Evolutionary conservation across 2,113 vertebrate species (phyloP).

Genomic region (Tetrax tetrax): DNA sequence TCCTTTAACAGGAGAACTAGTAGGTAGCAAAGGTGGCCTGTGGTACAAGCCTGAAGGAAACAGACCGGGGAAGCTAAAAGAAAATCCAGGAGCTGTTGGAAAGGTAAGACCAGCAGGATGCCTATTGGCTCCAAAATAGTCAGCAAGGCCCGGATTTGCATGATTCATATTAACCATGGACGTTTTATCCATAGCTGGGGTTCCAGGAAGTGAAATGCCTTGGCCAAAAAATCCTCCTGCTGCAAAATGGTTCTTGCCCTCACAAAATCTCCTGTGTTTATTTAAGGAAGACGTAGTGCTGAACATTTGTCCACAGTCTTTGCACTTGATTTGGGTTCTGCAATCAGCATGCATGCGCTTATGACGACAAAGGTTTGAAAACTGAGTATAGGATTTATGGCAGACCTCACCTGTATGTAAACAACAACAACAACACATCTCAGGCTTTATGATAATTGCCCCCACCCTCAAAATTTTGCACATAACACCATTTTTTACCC

Average conservation of each 20-base stretch:
- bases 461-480: constrained; percentile 69
- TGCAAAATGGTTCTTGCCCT: constrained; percentile 98
- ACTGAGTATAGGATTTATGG: constrained; percentile 99
- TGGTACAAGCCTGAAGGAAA: constrained; percentile 99
- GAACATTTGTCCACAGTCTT: constrained; percentile 99
- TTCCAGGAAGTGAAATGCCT: constrained; percentile 93
- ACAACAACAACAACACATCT: constrained; percentile 81
- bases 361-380: constrained; percentile 99
- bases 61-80: constrained; percentile 97
- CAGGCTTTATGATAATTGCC: constrained; percentile 78
- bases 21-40: constrained; percentile 92
- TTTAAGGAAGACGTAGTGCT: constrained; percentile 99
- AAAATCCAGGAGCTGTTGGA: constrained; percentile 94
- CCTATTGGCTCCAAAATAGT: constrained; percentile 97
- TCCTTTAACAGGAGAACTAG: constrained; percentile 90
- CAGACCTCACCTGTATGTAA: constrained; percentile 95
- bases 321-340: constrained; percentile 99
- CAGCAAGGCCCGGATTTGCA: constrained; percentile 91
- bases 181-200: constrained; percentile 93
- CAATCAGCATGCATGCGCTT: constrained; percentile 99
- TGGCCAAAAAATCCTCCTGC: constrained; percentile 97
- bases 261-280: constrained; percentile 99
- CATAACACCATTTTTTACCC: constrained; percentile 69
- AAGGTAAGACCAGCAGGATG: constrained; percentile 96
- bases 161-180: constrained; percentile 92